phyloP scores from a whole-genome alignment of 2,113 vertebrate genomes.

The Myotis yumanensis region DNA sequence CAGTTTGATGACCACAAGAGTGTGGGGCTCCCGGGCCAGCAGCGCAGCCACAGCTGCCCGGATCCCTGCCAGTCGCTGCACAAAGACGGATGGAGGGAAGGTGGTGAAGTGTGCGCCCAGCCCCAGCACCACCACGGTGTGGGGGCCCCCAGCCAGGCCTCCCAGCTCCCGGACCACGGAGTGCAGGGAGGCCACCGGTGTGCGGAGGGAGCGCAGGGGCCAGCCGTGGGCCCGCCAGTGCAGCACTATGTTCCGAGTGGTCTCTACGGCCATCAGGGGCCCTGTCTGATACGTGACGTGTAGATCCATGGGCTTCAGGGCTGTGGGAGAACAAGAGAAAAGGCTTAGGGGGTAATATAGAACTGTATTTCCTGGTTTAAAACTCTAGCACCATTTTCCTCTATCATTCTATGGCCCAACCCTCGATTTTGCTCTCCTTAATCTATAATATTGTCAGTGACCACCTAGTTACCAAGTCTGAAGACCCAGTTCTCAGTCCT shows the following conservation, averaged over 20 bases:
- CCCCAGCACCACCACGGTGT: slow-evolving; percentile 64
- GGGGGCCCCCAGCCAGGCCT: slow-evolving; percentile 40
- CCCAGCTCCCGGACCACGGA: slow-evolving; percentile 55
- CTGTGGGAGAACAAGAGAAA: slow-evolving; percentile 25
- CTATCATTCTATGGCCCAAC: not conserved
- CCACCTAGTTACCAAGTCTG: not conserved
- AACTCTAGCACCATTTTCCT: not conserved
- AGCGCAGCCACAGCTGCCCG: slow-evolving; percentile 47
- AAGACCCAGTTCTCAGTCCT: not conserved
- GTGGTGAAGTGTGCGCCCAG: slow-evolving; percentile 68
- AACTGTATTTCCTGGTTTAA: not conserved
- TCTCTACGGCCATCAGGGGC: slow-evolving; percentile 58
- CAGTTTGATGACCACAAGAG: slow-evolving; percentile 69
- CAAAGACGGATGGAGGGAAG: slow-evolving; percentile 56
- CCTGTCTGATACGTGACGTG: not conserved
- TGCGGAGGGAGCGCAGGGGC: slow-evolving; percentile 43
- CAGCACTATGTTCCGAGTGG: not conserved
- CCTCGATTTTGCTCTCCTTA: not conserved
- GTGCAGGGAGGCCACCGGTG: slow-evolving; percentile 56
- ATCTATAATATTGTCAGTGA: not conserved
- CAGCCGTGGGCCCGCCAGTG: slow-evolving; percentile 57
- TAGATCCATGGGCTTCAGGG: slow-evolving; percentile 61
- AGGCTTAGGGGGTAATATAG: not conserved
- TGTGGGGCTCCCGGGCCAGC: slow-evolving; percentile 49
- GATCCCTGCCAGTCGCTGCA: slow-evolving; percentile 38